Base-by-base conservation (phyloP, 2,113 vertebrate species). In the Paraplagusia blochii region DNA sequence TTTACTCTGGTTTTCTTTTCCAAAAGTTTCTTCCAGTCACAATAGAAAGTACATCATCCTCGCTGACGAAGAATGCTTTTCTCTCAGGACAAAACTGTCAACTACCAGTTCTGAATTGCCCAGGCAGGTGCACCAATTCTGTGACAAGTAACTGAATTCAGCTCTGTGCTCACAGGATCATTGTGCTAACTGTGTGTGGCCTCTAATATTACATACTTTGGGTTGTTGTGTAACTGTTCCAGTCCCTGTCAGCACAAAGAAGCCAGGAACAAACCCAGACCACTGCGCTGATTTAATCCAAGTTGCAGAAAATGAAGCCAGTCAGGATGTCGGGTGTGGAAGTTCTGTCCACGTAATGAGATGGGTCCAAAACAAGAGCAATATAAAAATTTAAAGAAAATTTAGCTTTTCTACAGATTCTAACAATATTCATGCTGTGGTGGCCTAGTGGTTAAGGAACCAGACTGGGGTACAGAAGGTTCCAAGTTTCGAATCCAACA, bases 111-210 rank as follows among this genome's bases (percentile, higher is more conserved):
- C 10, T 61, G 34, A 63, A 68, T 69, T 51, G 17, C 42, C 40
- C 19, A 17, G 54, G 74, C 77, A 80, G 82, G 70, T 84, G 78
- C 72, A 44, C 53, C 59, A 67, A 72, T 61, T 67, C 51, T 18
- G 58, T 78, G 74, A 67, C 72, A 71, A 67, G 35, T 54, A 66
- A 43, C 14, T 62, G 53, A 59, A 43, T 83, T 82, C 72, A 61
- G 34, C 58, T 65, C 42, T 50, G 33, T 18, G 44, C 64, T 78
- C 44, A 66, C 63, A 68, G 15, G 51, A 62, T 57, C 51, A 62
- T 58, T 74, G 66, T 69, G 47, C 54, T 11, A 11, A 50, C 22
- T 29, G 22, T 29, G 22, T 29, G 22, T 54, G 42, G 48, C 56
- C 17, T 68, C 53, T 69, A 56, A 54, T 70, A 58, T 73, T 63